Base-by-base conservation (phyloP, 2,797 vertebrate genomes). In the Gallinago stenura region DNA sequence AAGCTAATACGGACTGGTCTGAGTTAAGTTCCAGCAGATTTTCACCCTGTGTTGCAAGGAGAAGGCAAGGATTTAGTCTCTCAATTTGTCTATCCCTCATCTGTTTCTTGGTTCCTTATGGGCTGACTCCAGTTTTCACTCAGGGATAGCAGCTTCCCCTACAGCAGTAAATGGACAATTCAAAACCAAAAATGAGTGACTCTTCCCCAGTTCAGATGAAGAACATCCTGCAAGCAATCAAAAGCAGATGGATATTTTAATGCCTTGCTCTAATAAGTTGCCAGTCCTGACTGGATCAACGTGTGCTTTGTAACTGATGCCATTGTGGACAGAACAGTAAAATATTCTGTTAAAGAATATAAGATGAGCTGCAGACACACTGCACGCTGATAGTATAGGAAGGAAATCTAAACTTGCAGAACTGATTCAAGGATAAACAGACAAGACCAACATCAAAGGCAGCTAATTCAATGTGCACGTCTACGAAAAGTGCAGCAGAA, bases 161-260 rank as follows among this genome's bases (percentile, higher is more conserved):
- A 10, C 43, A 82, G 39, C 90, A 92, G 8, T 66, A 65, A 88
- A 82, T 9, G 51, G 48, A 66, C 53, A 91, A 78, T 13, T 91
- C 89, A 70, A 8, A 83, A 45, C 57, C 35, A 6, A 69, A 93
- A 93, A 30, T 4, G 30, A 91, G 39, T 84, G 12, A 5, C 46
- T 25, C 1, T 22, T 64, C 22, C 13, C 31, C 53, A 56, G 39
- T 68, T 80, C 60, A 93, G 76, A 79, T 41, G 39, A 87, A 66
- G 81, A 87, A 77, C 64, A 88, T 62, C 35, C 73, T 91, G 87
- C 66, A 90, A 76, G 73, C 62, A 90, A 79, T 87, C 54, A 72
- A 82, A 93, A 86, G 54, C 95, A 95, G 87, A 90, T 53, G 62
- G 50, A 9, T 73, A 37, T 66, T 90, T 88, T 21, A 58, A 39